These are phyloP conservation scores for Platerodrilus igneus DNA, from an alignment of 2,888 invertebrate genomes.

Conservation along the genomic window DNA sequence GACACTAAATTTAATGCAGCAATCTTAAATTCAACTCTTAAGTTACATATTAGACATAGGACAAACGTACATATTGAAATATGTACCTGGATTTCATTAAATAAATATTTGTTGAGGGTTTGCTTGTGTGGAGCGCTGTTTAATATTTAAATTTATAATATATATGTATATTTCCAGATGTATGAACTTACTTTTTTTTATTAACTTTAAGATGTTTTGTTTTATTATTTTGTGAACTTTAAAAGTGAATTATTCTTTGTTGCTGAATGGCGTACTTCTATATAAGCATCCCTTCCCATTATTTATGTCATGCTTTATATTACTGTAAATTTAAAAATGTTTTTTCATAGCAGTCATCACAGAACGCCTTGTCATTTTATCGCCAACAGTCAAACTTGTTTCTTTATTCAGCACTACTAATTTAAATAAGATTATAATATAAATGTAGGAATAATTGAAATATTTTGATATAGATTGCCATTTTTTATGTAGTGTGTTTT, in stretches of 20 bases:
- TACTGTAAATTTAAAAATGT: slow-evolving; percentile 1
- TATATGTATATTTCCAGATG: too few species aligned
- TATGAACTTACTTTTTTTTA: too few species aligned
- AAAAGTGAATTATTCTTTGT: too few species aligned
- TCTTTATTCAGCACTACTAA: slow-evolving; percentile 17
- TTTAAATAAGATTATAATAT: slow-evolving; percentile 22
- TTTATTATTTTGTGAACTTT: slow-evolving; percentile 4
- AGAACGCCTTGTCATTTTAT: too few species aligned
- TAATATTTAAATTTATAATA: too few species aligned
- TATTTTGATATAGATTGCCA: slow-evolving; percentile 24
- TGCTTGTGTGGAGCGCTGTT: slow-evolving; percentile 6
- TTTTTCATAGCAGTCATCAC: slow-evolving; percentile 1
- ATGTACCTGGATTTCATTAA: slow-evolving; percentile 45
- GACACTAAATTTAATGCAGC: slow-evolving; percentile 12
- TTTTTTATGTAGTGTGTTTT: slow-evolving; percentile 17
- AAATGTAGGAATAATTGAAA: slow-evolving; percentile 18
- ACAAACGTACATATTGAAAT: slow-evolving; percentile 42
- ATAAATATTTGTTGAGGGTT: slow-evolving; percentile 19
- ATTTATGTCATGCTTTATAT: slow-evolving; percentile 7
- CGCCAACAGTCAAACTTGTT: too few species aligned
- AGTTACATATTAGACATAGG: slow-evolving; percentile 26
- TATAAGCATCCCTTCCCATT: too few species aligned
- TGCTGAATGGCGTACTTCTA: too few species aligned
- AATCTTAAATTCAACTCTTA: slow-evolving; percentile 28
- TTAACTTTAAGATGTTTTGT: slow-evolving; percentile 1